These are phyloP conservation scores for Syngnathus floridae DNA, from an alignment of 2,113 vertebrate genomes.

Conservation along the genomic window DNA sequence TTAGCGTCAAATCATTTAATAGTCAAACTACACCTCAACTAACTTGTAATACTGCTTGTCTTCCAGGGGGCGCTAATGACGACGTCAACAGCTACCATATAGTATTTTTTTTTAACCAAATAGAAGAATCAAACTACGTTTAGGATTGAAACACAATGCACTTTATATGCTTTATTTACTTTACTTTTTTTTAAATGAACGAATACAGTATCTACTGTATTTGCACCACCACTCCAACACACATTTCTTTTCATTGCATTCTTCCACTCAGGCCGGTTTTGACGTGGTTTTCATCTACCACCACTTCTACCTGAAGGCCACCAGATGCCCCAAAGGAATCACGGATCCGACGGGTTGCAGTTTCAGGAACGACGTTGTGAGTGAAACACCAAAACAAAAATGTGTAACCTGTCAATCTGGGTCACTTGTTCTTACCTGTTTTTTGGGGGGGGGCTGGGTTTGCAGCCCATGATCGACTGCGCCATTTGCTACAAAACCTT, in stretches of 20 bases:
- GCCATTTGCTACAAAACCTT: slow-evolving; percentile 64
- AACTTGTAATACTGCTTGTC: not conserved
- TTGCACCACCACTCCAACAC: not conserved
- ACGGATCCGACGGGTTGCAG: slow-evolving; percentile 36
- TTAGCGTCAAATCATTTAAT: not conserved
- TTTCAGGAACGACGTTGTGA: slow-evolving; percentile 66
- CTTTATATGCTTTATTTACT: not conserved
- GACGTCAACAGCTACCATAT: too few relatives aligned
- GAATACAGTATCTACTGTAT: too few relatives aligned
- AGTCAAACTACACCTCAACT: not conserved
- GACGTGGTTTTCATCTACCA: slow-evolving; percentile 59
- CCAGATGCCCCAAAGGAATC: slow-evolving; percentile 57
- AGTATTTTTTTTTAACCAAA: too few relatives aligned
- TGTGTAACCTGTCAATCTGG: slow-evolving; percentile 7
- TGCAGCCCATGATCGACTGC: slow-evolving; percentile 71
- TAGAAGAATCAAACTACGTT: too few relatives aligned
- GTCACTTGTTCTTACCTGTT: slow-evolving; percentile 25
- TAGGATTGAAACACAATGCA: too few relatives aligned
- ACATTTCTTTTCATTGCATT: not conserved
- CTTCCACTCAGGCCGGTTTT: slow-evolving; percentile 54
- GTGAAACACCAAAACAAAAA: slow-evolving; percentile 11
- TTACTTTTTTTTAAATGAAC: too few relatives aligned
- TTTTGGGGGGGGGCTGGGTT: slow-evolving; percentile 19
- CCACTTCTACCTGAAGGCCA: slow-evolving; percentile 66
- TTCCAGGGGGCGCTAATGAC: not conserved